Evolutionary conservation across 2,797 vertebrate species (phyloP), one percentile per base, ranked within the genome.

Genomic region (Coendou prehensilis): DNA sequence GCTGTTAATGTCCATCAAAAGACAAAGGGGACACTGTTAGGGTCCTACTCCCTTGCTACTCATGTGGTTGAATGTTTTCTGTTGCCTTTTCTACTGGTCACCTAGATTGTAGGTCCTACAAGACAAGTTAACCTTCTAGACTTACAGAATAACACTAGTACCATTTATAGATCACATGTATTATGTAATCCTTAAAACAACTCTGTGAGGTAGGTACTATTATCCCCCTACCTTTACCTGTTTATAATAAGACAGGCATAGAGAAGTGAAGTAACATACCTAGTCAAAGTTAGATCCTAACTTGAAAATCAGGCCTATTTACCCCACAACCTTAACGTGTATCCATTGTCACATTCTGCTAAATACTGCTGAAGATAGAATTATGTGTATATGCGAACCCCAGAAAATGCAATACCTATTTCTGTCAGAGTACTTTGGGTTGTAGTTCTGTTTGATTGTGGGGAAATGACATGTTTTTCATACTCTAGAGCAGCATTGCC

Each of bases 381-480:
- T 95, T 93, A 59, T 80, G 28, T 88, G 26, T 92, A 92, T 94
- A 92, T 89, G 18, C 13, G 93, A 83, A 82, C 73, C 87, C 73
- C 82, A 85, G 52, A 61, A 92, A 94, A 79, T 83, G 37, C 28
- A 92, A 61, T 91, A 76, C 33, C 26, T 92, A 91, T 91, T 92
- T 28, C 78, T 82, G 9, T 83, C 63, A 93, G 92, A 94, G 76
- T 52, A 85, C 61, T 96, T 96, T 95, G 67, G 30, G 23, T 45
- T 92, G 28, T 85, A 79, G 37, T n/a, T 79, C 75, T 96, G 28
- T 69, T 45, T 95, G 45, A 83, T 90, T 76, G 3, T 84, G 64
- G 47, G 33, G 41, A 93, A 96, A 78, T 96, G 33, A 47, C 41
- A 54, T 75, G 37, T 59, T 97, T 88, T 93, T 86, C 87, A 67